Conservation (phyloP, 2,113 vertebrate genomes). For the Solenodon paradoxus region DNA sequence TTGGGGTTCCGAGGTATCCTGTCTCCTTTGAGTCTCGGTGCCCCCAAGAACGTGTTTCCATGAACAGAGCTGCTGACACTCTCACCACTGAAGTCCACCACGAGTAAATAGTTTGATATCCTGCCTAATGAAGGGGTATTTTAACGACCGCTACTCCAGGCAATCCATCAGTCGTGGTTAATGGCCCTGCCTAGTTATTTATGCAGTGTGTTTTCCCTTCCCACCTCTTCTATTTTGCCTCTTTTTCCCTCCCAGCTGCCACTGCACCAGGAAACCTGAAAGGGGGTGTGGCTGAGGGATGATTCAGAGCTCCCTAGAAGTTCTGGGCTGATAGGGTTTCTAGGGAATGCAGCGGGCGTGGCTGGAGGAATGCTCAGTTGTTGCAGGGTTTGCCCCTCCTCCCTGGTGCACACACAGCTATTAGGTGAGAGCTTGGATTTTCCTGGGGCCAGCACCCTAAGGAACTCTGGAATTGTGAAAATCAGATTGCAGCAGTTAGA, state of each 20-base stretch:
- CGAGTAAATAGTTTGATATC: conserved; percentile 68
- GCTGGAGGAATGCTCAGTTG: background rate
- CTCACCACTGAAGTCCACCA: background rate
- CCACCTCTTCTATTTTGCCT: conserved; percentile 57
- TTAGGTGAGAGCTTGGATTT: background rate
- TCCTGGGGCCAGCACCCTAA: background rate
- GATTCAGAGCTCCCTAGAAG: conserved; percentile 35
- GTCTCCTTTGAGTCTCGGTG: background rate
- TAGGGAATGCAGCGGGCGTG: background rate
- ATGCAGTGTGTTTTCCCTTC: conserved; percentile 59
- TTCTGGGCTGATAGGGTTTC: background rate
- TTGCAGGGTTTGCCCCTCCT: background rate
- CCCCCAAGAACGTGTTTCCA: conserved; percentile 18
- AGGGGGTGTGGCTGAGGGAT: background rate
- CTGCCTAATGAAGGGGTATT: conserved; percentile 67
- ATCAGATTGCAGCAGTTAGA: conserved; percentile 17
- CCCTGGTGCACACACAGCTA: too few species aligned
- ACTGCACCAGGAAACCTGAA: conserved; percentile 30
- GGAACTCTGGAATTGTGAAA: background rate
- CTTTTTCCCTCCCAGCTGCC: conserved; percentile 31
- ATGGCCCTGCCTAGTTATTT: conserved; percentile 66
- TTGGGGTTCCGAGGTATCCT: background rate
- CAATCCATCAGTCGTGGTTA: conserved; percentile 70
- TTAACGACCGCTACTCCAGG: conserved; percentile 69
- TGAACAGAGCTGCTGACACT: conserved; percentile 24